Evolutionary conservation across 2,888 invertebrate genomes (phyloP).

Genomic region (Stramonita haemastoma): DNA sequence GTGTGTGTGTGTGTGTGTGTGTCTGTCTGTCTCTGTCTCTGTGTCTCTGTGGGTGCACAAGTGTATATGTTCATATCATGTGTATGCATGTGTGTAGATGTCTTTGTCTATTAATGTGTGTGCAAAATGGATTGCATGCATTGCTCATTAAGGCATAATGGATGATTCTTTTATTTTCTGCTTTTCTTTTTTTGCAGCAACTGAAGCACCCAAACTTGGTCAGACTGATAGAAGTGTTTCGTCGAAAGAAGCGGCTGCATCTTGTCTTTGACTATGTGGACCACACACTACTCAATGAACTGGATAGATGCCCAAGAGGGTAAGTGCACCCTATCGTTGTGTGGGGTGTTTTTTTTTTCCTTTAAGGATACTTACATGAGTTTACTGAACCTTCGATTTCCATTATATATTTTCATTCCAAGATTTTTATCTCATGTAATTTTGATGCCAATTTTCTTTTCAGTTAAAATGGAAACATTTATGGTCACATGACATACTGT

Average conservation of each 20-base stretch:
- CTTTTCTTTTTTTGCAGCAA: constrained; percentile 83
- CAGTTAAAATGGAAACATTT: too few species aligned
- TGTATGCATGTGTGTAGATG: not conserved
- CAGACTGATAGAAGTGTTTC: constrained; percentile 97
- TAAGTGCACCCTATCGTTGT: constrained; percentile 74
- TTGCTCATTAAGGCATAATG: too few species aligned
- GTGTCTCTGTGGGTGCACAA: not conserved
- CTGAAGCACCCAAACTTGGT: constrained; percentile 98
- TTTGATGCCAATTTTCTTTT: too few species aligned
- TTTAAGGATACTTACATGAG: too few species aligned
- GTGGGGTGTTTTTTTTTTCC: too few species aligned
- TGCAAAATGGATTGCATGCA: too few species aligned
- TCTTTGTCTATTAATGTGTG: too few species aligned
- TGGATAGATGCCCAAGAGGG: constrained; percentile 95
- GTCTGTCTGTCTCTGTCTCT: not conserved
- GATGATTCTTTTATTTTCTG: not conserved
- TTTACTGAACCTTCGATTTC: too few species aligned
- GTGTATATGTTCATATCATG: not conserved
- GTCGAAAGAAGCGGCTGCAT: constrained; percentile 89
- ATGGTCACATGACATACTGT: too few species aligned
- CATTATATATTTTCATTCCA: too few species aligned
- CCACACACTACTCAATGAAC: constrained; percentile 95
- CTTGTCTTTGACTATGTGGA: constrained; percentile 99
- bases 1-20: constrained; percentile 16
- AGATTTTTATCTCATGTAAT: too few species aligned